Evolutionary conservation across 2,797 vertebrate species (phyloP).

Genomic region (Acanthis flammea): DNA sequence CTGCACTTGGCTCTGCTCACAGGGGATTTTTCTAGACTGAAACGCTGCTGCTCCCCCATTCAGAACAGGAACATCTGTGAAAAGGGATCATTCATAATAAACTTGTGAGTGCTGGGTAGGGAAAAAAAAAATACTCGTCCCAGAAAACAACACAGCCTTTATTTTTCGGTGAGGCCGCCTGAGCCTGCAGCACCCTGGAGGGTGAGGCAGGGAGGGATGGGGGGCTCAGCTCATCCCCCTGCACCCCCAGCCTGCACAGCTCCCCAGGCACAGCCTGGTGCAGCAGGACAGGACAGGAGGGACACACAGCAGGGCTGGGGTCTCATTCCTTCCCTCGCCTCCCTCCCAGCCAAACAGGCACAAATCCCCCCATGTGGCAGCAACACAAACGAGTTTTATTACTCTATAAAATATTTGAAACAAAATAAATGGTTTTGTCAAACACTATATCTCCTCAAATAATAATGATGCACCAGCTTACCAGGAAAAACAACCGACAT

Average conservation of each 20-base stretch:
- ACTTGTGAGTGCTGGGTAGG: neutral
- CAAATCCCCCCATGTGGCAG: slow-evolving; percentile 56
- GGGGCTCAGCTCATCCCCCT: neutral
- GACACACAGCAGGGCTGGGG: rapidly evolving
- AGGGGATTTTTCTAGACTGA: neutral
- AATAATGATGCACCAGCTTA: slow-evolving; percentile 44
- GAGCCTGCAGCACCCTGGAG: neutral
- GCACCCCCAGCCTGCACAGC: neutral
- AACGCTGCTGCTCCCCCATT: neutral
- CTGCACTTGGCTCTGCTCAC: neutral
- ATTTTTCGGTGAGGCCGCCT: rapidly evolving
- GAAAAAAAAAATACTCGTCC: neutral
- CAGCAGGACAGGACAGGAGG: neutral
- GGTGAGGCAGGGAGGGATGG: neutral
- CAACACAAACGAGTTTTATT: slow-evolving; percentile 52
- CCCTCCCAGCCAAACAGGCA: slow-evolving; percentile 19
- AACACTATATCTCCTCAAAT: slow-evolving; percentile 62
- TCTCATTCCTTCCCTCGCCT: neutral
- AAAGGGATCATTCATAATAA: neutral
- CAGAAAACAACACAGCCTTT: neutral
- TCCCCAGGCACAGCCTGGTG: neutral
- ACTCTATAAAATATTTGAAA: slow-evolving; percentile 67
- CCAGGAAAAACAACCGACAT: slow-evolving; percentile 54
- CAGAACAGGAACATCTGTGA: neutral
- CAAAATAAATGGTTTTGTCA: slow-evolving; percentile 67